A percentile compares a stretch with the other conserved stretches of the same genome.
phyloP scores from a whole-genome alignment of 2,113 vertebrate species.

The Numenius arquata region DNA sequence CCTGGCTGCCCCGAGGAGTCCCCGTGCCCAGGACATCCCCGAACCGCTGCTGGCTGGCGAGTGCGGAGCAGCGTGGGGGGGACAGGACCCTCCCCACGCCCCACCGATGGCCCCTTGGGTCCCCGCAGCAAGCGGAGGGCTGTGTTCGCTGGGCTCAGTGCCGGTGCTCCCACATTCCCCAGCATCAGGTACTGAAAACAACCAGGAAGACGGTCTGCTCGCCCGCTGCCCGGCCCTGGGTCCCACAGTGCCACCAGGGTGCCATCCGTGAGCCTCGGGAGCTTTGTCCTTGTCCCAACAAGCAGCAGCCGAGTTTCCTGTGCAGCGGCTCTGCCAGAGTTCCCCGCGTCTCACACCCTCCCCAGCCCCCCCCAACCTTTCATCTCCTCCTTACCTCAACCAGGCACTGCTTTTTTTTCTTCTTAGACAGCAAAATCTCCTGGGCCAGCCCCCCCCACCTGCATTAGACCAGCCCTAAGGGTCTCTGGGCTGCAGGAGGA shows the following conservation, averaged over 20 bases:
- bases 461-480: background rate
- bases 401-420: background rate
- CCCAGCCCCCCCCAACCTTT: background rate
- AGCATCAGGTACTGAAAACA: background rate
- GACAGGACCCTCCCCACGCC: background rate
- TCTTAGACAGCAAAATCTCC: background rate
- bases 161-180: accelerated
- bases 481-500: background rate
- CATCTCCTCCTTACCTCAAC: background rate
- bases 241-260: background rate
- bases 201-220: background rate
- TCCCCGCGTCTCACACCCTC: background rate
- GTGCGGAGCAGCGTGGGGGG: accelerated
- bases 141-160: accelerated
- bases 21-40: background rate
- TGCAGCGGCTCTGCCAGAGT: background rate
- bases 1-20: background rate
- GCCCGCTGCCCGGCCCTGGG: background rate
- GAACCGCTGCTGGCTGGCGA: accelerated
- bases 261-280: accelerated
- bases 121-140: background rate
- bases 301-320: background rate
- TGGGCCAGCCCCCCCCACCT: too few species aligned
- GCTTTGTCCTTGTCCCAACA: background rate
- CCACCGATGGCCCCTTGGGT: background rate